Base-by-base conservation (phyloP, 1,140 invertebrate genomes). In the Penaeus vannamei region DNA sequence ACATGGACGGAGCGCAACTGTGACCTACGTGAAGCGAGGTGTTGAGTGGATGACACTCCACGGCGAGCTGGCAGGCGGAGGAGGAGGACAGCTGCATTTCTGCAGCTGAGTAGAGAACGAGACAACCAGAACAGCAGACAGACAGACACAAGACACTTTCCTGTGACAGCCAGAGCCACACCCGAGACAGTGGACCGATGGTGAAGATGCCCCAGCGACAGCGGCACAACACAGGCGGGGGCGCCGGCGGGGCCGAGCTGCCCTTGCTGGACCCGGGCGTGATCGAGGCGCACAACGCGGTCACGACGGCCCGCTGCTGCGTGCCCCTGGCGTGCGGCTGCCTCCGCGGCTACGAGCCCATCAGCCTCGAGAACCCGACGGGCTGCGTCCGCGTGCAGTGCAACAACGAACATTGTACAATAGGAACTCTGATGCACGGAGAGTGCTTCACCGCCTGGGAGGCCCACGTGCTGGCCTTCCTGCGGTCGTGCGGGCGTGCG, bases 401-500 rank as follows among this genome's bases (percentile, higher is more conserved):
- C 95, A 98, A 98, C 94, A 99, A 99, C 94, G 98, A 98, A 91
- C 95, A 95, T 89, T 99, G 98, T 94, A 94, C 94, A 72, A 94
- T 95, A 91, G 97, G 98, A 32, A 95, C 96, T 92, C 98, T 96
- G 93, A 99, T 99, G 98, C 98, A 99, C 94, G 95, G 96, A 89
- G 96, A 97, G 92, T 99, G 98, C 93, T 99, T 99, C 94, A 97
- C 98, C 59, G 94, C 95, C 81, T 99, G 97, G 97, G 98, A 99
- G 93, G 95, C 96, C 92, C 95, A 95, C 12, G 93, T 99, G 26
- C 94, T 98, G 88, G 95, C 96, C 61, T 98, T 97, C 92, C 94
- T 99, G 76, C 97, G 98, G 92, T 96, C 96, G 14, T 97, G 96
- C 93, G 97, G 97, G 22, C 94, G 98, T 26, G 97, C 97, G 3